Percentiles rank a stretch among this genome's conserved stretches.
phyloP scores from a whole-genome alignment of 2,888 invertebrate species.

The Drosophila robusta region DNA sequence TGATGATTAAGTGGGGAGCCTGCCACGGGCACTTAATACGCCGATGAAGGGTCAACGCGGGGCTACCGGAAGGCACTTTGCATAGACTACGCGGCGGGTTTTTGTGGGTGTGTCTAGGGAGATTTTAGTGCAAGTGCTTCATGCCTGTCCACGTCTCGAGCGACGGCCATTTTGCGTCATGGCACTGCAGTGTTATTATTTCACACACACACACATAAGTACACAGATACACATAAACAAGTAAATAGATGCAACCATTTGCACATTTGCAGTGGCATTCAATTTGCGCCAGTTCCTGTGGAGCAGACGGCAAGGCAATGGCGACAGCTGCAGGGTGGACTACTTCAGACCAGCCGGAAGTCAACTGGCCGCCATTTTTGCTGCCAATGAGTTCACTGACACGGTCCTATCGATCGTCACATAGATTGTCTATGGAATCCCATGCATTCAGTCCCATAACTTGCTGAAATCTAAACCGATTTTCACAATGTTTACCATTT shows the following conservation, averaged over 20 bases:
- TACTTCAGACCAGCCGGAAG: slow-evolving; percentile 42
- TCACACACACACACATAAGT: slow-evolving; percentile 20
- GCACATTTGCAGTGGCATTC: slow-evolving; percentile 33
- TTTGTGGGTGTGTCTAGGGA: slow-evolving; percentile 12
- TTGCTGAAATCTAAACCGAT: too few relatives aligned
- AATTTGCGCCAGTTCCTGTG: slow-evolving; percentile 49
- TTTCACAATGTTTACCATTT: too few relatives aligned
- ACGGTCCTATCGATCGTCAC: slow-evolving; percentile 36
- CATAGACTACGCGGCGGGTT: neutral
- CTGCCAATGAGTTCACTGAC: slow-evolving; percentile 51
- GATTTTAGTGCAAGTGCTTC: slow-evolving; percentile 22
- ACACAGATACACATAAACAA: slow-evolving; percentile 2
- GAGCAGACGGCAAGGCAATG: slow-evolving; percentile 24
- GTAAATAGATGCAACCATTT: slow-evolving; percentile 16
- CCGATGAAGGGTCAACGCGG: slow-evolving; percentile 9
- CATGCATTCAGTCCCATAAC: neutral
- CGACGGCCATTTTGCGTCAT: slow-evolving; percentile 43
- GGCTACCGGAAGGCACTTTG: slow-evolving; percentile 24
- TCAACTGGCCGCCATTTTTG: slow-evolving; percentile 38
- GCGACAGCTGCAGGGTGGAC: slow-evolving; percentile 3
- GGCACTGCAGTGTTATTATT: slow-evolving; percentile 59
- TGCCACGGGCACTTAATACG: slow-evolving; percentile 22
- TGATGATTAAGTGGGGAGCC: slow-evolving; percentile 36
- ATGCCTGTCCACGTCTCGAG: slow-evolving; percentile 32
- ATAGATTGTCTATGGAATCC: slow-evolving; percentile 5